Evolutionary conservation across 2,888 invertebrate genomes (phyloP), one percentile per base, ranked within the genome.

Genomic region (Leptopilina myrica): DNA sequence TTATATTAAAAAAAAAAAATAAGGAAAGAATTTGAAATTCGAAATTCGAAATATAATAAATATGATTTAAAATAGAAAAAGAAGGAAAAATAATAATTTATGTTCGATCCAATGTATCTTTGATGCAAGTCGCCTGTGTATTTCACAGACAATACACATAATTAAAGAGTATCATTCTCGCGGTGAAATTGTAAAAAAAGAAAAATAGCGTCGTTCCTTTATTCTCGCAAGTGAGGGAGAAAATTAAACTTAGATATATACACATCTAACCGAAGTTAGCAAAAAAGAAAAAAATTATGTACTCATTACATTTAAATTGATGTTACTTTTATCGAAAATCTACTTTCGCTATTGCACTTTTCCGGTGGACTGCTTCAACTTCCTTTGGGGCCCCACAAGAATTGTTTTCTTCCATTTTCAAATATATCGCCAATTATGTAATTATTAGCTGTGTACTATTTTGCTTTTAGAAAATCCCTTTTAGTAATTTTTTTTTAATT

Each of bases 281-380:
- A 43, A 43, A 43, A 43, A 43, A 43, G 33, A 66, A 66, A 66
- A 66, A 43, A 43, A n/a, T 66, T 33, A 43, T 43, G 43, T 66
- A 66, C 43, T 66, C 66, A 65, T 65, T 65, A 40, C 65, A 65
- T 66, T n/a, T 15, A 43, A 66, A 66, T 66, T 66, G 66, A n/a
- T 66, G 43, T 66, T 65, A 40, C 66, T 66, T 49, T 46, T 66
- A 66, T 66, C 66, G n/a, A 66, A 43, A 66, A 66, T 66, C 66
- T 66, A 66, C 43, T 66, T 66, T 66, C n/a, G 40, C 66, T 66
- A 14, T 66, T 66, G 66, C 66, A 43, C 14, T 65, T 65, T 65
- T 65, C 65, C 65, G 65, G 65, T 65, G 65, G 40, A 33, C 65
- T 65, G 26, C 5, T 65, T 33, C 26, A 64, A 26, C 64, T 9